phyloP scores from a whole-genome alignment of 2,113 vertebrate species.

The Campylomormyrus numenius region DNA sequence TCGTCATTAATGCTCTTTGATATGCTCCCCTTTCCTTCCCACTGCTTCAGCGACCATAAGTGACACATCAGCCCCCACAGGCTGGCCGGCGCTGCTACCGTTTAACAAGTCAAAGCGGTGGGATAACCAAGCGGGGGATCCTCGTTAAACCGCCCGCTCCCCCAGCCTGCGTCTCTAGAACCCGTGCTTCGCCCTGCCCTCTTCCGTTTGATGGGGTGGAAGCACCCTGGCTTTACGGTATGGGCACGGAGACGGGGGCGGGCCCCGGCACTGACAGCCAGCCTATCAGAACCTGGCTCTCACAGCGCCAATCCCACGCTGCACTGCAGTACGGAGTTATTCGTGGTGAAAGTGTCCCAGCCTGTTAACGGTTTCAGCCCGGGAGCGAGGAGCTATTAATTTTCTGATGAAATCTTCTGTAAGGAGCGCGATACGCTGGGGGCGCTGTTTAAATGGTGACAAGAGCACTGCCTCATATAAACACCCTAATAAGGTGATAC shows the following conservation, averaged over 20 bases:
- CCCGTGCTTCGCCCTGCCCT: conserved; percentile 39
- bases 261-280: conserved; percentile 54
- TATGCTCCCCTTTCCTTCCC: conserved; percentile 52
- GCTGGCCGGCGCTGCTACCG: background rate
- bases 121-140: background rate
- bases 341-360: conserved; percentile 55
- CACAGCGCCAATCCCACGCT: conserved; percentile 47
- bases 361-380: conserved; percentile 52
- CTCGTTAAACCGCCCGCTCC: conserved; percentile 8
- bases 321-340: conserved; percentile 41
- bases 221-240: conserved; percentile 51
- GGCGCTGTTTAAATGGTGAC: conserved; percentile 53
- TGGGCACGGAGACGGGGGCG: conserved; percentile 34
- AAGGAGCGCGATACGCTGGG: conserved; percentile 45
- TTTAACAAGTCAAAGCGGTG: conserved; percentile 6
- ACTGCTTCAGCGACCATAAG: conserved; percentile 49
- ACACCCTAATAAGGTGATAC: conserved; percentile 56
- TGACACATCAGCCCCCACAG: conserved; percentile 16
- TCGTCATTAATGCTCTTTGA: conserved; percentile 54
- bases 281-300: conserved; percentile 50
- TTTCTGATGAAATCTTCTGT: conserved; percentile 54
- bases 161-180: conserved; percentile 25
- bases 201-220: conserved; percentile 48
- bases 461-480: conserved; percentile 43
- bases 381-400: conserved; percentile 48